Evolutionary conservation across 2,113 vertebrate species (phyloP).

Genomic region (Pseudolaguvia tuberculata): DNA sequence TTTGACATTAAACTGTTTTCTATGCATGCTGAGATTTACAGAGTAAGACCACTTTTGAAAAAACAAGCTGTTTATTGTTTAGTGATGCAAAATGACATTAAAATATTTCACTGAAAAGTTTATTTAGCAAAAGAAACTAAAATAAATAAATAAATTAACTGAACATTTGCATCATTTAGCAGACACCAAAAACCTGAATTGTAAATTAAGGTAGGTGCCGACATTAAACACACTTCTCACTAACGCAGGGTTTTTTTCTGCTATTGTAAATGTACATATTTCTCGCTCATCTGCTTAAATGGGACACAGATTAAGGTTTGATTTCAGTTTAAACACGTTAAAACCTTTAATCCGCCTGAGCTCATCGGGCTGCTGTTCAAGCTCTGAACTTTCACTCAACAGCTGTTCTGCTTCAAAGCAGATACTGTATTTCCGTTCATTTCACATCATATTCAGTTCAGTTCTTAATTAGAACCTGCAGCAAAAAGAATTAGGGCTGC

Average conservation of each 20-base stretch:
- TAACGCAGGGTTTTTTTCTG: neutral
- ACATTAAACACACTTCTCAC: neutral
- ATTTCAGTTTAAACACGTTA: neutral
- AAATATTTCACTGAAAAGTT: no score
- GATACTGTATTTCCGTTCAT: no score
- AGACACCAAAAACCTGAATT: no score
- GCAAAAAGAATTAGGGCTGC: neutral
- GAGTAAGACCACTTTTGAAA: neutral
- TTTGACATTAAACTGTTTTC: neutral
- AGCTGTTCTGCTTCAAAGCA: neutral
- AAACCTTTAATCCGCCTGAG: conserved; percentile 5
- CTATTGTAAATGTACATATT: neutral
- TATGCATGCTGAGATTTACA: neutral
- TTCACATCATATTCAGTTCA: no score
- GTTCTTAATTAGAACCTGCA: neutral
- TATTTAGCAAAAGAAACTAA: no score
- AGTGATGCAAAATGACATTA: no score
- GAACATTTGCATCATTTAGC: no score
- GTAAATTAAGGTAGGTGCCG: accelerated
- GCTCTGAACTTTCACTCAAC: neutral
- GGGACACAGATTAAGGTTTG: neutral
- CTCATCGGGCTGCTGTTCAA: neutral
- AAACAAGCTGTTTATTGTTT: neutral
- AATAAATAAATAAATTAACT: no score
- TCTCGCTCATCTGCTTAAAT: neutral